Evolutionary conservation across 2,113 vertebrate species (phyloP).

Genomic region (Columba janthina): DNA sequence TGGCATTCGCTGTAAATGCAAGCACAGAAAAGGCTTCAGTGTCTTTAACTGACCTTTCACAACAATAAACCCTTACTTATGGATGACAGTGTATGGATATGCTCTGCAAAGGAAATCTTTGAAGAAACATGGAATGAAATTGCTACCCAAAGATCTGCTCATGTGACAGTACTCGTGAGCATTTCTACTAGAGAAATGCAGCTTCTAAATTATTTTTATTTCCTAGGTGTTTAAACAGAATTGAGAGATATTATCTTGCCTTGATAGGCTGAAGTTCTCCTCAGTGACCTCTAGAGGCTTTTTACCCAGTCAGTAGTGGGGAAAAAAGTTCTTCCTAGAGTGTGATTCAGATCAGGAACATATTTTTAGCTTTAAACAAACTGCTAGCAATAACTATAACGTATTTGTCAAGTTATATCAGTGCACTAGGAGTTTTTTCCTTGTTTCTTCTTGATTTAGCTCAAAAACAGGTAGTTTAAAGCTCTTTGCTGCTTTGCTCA

Average conservation of each 20-base stretch:
- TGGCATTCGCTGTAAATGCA: background rate
- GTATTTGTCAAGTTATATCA: background rate
- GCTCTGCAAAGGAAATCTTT: background rate
- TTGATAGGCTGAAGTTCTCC: background rate
- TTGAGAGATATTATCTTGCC: background rate
- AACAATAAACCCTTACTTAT: background rate
- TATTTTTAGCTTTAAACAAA: background rate
- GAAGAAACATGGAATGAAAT: background rate
- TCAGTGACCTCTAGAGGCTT: background rate
- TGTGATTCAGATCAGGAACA: background rate
- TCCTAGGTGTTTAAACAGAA: background rate
- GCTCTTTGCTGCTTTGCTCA: fast-evolving
- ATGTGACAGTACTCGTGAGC: background rate
- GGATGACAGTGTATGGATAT: background rate
- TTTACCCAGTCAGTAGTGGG: background rate
- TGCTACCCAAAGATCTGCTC: background rate
- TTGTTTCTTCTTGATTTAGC: background rate
- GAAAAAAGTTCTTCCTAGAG: background rate
- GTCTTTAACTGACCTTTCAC: constrained; percentile 21
- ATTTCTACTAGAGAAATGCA: background rate
- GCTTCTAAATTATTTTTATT: background rate
- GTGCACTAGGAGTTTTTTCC: background rate
- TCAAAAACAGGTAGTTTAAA: background rate
- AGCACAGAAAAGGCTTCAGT: background rate
- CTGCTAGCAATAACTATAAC: background rate